Conservation (phyloP, 2,888 invertebrate genomes). For the Morinoia aosen region DNA sequence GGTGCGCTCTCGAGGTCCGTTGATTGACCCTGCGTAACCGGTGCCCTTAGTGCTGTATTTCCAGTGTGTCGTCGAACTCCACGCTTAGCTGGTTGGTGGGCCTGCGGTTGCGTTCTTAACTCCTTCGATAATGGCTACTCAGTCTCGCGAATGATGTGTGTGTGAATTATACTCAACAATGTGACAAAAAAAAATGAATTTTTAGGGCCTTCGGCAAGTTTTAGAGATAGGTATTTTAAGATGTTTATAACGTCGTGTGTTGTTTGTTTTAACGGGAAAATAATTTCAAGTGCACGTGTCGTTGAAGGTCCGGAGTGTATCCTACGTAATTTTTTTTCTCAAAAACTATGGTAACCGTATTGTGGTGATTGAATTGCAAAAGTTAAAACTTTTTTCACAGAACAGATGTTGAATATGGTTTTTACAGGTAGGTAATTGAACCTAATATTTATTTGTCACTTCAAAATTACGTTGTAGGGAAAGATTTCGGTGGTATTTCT, state of each 20-base stretch:
- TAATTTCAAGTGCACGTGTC: neutral
- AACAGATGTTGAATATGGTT: neutral
- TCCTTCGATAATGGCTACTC: neutral
- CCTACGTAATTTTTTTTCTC: neutral
- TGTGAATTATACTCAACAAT: neutral
- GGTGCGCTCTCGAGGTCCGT: neutral
- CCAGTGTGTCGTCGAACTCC: constrained; percentile 48
- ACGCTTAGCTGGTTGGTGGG: constrained; percentile 30
- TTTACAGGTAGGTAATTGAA: neutral
- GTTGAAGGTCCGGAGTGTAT: neutral
- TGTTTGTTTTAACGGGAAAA: neutral
- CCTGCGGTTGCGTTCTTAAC: neutral
- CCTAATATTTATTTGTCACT: neutral
- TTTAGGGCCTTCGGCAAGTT: neutral
- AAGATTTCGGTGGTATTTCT: neutral
- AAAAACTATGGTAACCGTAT: neutral
- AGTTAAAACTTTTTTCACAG: neutral
- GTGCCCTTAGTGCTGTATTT: constrained; percentile 25
- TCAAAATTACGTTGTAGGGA: neutral
- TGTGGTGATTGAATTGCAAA: neutral
- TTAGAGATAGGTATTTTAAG: neutral
- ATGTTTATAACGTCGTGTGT: neutral
- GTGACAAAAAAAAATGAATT: neutral
- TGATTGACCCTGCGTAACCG: constrained; percentile 38
- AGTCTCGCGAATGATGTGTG: neutral